Base-by-base conservation (phyloP, 2,113 vertebrate genomes). In the Petrocephalus zakoni region DNA sequence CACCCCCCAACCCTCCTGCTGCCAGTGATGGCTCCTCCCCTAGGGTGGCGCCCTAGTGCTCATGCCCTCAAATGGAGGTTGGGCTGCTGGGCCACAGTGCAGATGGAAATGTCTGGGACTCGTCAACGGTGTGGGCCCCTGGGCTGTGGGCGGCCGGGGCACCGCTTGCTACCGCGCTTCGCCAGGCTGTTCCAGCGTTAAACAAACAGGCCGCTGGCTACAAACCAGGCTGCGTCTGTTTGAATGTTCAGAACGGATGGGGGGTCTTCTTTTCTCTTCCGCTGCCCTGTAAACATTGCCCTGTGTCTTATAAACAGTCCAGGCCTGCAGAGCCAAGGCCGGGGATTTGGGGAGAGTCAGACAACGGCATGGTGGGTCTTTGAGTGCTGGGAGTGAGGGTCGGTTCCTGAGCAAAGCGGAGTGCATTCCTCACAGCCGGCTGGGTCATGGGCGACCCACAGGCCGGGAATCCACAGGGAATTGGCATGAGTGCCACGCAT, bases 201-300 rank as follows among this genome's bases (percentile, higher is more conserved):
- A 88, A 81, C 68, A 88, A 56, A 88, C 72, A 42, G 21, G 29
- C 21, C 11, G 0, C 11, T 8, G 46, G 15, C 55, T 87, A 78
- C 29, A 75, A 51, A 52, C 3, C 49, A 61, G 37, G n/a, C 47
- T 46, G 22, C 37, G n/a, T 21, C 15, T 55, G 52, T 86, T 84
- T 55, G 84, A 86, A 53, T 29, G 84, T 55, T 85, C 51, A n/a
- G 13, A 17, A 86, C 34, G 84, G 49, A 53, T 86, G 84, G 85
- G 13, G 17, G 29, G 34, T 25, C 6, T 85, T 51, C 25, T 56
- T 56, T 37, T 37, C 37, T 87, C 56, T 61, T n/a, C 37, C 29
- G 17, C 58, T 87, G 58, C 42, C 56, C 58, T 61, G 56, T 72
- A 68, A 87, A 87, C 19, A 10, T n/a, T 19, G 42, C 61, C 22